phyloP scores from a whole-genome alignment of 2,888 invertebrate species.

The Perithous albicinctus region DNA sequence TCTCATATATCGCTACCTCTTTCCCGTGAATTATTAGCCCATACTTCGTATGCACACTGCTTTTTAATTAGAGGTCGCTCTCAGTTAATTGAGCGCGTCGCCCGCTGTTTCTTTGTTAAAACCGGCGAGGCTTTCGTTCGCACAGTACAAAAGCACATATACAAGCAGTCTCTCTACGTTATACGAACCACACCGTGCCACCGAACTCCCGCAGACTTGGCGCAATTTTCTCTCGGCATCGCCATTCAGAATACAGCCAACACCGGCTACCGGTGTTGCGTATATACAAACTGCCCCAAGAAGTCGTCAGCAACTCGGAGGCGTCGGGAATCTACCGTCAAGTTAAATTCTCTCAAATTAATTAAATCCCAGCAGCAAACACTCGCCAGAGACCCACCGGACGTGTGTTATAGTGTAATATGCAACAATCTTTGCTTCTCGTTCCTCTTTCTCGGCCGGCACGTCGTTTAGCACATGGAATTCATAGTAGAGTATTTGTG shows the following conservation, averaged over 20 bases:
- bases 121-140: slow-evolving; percentile 29
- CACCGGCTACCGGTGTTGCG: slow-evolving; percentile 33
- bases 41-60: slow-evolving; percentile 13
- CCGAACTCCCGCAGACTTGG: slow-evolving; percentile 49
- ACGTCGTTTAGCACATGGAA: not conserved
- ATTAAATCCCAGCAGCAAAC: slow-evolving; percentile 51
- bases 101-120: slow-evolving; percentile 53
- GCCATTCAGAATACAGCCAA: slow-evolving; percentile 7
- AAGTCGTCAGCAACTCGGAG: slow-evolving; percentile 35
- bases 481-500: too few species aligned
- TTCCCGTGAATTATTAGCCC: slow-evolving; percentile 1
- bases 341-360: slow-evolving; percentile 61
- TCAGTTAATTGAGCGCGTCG: slow-evolving; percentile 55
- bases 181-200: not conserved
- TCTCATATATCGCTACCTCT: not conserved
- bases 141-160: slow-evolving; percentile 20
- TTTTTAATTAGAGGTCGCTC: slow-evolving; percentile 56
- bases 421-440: slow-evolving; percentile 14
- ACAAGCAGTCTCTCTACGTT: slow-evolving; percentile 21
- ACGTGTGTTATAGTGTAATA: slow-evolving; percentile 30
- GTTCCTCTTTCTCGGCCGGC: slow-evolving; percentile 3
- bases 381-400: slow-evolving; percentile 10
- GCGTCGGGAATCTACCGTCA: slow-evolving; percentile 51
- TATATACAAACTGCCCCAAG: slow-evolving; percentile 24
- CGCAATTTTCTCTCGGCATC: slow-evolving; percentile 57